These are phyloP conservation scores for Sylvilagus floridanus DNA, from an alignment of 2,797 vertebrate genomes.

Conservation along the genomic window DNA sequence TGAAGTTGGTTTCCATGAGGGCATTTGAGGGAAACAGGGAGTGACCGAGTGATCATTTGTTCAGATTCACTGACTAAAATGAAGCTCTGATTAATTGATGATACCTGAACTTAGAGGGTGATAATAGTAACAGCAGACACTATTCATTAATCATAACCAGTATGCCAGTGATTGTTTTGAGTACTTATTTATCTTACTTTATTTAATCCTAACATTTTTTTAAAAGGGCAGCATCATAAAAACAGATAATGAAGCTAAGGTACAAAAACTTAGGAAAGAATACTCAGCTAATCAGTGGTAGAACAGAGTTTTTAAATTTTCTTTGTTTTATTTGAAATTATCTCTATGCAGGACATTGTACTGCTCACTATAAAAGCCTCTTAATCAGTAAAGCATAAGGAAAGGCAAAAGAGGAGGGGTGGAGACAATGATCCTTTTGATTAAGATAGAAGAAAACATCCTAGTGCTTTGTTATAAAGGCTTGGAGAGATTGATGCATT, in stretches of 20 bases:
- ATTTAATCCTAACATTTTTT: constrained; percentile 19
- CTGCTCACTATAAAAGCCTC: background rate
- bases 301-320: background rate
- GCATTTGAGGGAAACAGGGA: background rate
- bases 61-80: background rate
- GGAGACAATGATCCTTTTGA: background rate
- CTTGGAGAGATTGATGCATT: background rate
- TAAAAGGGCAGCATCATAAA: background rate
- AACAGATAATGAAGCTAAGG: background rate
- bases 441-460: background rate
- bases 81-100: background rate
- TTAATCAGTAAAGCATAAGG: background rate
- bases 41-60: background rate
- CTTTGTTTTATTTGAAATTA: background rate
- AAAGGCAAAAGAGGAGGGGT: background rate
- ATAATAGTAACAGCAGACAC: background rate
- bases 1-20: constrained; percentile 1
- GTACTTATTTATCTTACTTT: background rate
- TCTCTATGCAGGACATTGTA: background rate
- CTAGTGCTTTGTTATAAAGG: background rate
- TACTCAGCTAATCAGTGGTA: background rate
- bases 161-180: background rate
- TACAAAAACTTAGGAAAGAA: background rate
- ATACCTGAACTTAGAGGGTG: background rate
- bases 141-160: background rate